Evolutionary conservation across 2,888 invertebrate species (phyloP).

Genomic region (Campoplex capitator): DNA sequence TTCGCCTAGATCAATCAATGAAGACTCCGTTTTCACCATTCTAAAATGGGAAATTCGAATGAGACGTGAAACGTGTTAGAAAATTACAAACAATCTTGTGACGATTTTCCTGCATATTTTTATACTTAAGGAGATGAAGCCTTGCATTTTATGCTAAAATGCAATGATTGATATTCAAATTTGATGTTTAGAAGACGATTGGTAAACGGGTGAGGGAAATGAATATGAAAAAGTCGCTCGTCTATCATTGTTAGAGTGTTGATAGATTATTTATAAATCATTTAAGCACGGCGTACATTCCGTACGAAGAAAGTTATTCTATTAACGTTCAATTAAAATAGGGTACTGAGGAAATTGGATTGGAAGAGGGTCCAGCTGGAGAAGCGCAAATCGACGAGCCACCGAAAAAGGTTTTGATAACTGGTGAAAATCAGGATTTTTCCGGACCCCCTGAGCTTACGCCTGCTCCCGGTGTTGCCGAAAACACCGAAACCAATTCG

Average conservation of each 20-base stretch:
- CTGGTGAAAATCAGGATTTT: conserved; percentile 73
- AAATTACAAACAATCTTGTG: background rate
- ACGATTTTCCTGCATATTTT: background rate
- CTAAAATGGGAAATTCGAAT: background rate
- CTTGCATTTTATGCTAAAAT: background rate
- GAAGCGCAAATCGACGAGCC: conserved; percentile 75
- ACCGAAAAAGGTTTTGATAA: conserved; percentile 75
- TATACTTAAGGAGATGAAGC: background rate
- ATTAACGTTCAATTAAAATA: conserved; percentile 63
- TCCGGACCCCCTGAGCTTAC: conserved; percentile 73
- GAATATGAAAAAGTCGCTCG: conserved; percentile 4
- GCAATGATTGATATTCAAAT: background rate
- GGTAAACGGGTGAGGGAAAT: background rate
- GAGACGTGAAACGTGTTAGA: background rate
- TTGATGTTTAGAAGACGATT: background rate
- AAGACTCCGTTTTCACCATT: background rate
- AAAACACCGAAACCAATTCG: conserved; percentile 68
- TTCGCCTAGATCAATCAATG: conserved; percentile 12
- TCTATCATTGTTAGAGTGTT: conserved; percentile 1
- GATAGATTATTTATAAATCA: background rate
- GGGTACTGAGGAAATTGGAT: conserved; percentile 75
- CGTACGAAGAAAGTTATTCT: background rate
- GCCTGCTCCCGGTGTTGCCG: conserved; percentile 71
- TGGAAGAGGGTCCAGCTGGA: conserved; percentile 75
- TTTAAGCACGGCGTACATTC: background rate